phyloP scores from a whole-genome alignment of 2,888 invertebrate species.

The Agriotes lineatus region DNA sequence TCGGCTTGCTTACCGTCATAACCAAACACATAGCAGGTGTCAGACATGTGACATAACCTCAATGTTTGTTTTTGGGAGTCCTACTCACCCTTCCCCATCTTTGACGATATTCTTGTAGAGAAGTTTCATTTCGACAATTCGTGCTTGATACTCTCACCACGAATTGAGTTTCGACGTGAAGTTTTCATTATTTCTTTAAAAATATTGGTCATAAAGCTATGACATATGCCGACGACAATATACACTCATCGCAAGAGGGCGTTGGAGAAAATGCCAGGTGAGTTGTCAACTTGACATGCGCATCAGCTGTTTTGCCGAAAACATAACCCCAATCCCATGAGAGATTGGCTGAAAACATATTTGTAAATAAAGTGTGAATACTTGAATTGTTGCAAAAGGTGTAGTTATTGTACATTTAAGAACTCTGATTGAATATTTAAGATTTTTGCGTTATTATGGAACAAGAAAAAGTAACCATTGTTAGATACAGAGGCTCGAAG shows the following conservation, averaged over 20 bases:
- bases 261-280: background rate
- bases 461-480: constrained; percentile 63
- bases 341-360: too few relatives aligned
- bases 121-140: constrained; percentile 79
- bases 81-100: constrained; percentile 87
- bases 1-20: constrained; percentile 1
- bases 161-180: constrained; percentile 31
- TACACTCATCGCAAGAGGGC: constrained; percentile 34
- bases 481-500: constrained; percentile 69
- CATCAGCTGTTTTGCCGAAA: constrained; percentile 36
- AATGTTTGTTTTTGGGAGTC: constrained; percentile 34
- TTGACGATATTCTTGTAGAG: constrained; percentile 84
- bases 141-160: constrained; percentile 25
- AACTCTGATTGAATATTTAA: too few relatives aligned
- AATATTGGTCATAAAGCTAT: constrained; percentile 27
- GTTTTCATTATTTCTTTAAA: constrained; percentile 45
- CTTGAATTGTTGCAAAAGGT: too few relatives aligned
- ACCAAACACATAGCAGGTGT: constrained; percentile 48
- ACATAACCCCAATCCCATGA: too few relatives aligned
- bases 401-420: too few relatives aligned
- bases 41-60: constrained; percentile 58
- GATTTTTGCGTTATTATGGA: constrained; percentile 58
- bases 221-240: constrained; percentile 26
- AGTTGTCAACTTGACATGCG: constrained; percentile 23
- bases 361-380: too few relatives aligned